Evolutionary conservation across 2,888 invertebrate genomes (phyloP).

Genomic region (Thumatha senex): DNA sequence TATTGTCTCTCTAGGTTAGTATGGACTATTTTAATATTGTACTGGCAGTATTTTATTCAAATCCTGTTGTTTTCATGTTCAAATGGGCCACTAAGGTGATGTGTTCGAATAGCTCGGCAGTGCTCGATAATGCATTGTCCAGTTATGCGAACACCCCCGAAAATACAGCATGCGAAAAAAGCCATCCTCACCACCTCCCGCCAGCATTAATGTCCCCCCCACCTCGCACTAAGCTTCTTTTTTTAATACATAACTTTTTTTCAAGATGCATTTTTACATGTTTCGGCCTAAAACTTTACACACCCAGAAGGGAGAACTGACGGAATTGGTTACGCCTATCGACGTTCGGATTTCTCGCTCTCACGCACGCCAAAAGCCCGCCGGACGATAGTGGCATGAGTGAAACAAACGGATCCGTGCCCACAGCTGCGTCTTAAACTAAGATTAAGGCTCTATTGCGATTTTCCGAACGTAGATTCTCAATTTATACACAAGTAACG

Average conservation of each 20-base stretch:
- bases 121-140: slow-evolving; percentile 81
- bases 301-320: slow-evolving; percentile 74
- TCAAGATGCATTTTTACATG: slow-evolving; percentile 84
- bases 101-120: slow-evolving; percentile 60
- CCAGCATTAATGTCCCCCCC: slow-evolving; percentile 78
- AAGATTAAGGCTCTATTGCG: slow-evolving; percentile 79
- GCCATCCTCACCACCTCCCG: slow-evolving; percentile 76
- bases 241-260: slow-evolving; percentile 84
- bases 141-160: slow-evolving; percentile 77
- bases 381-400: slow-evolving; percentile 79
- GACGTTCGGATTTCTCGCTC: slow-evolving; percentile 69
- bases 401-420: slow-evolving; percentile 63
- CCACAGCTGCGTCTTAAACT: slow-evolving; percentile 73
- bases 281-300: slow-evolving; percentile 84
- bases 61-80: slow-evolving; percentile 56
- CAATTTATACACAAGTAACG: slow-evolving; percentile 59
- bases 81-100: slow-evolving; percentile 74
- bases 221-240: slow-evolving; percentile 82
- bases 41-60: slow-evolving; percentile 39
- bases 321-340: slow-evolving; percentile 75
- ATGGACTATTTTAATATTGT: slow-evolving; percentile 17
- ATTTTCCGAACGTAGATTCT: slow-evolving; percentile 70
- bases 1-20: slow-evolving; percentile 21
- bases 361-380: slow-evolving; percentile 44
- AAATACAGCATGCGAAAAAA: slow-evolving; percentile 82